Evolutionary conservation across 1,140 invertebrate species (phyloP).

Genomic region (Danaus melanippus): DNA sequence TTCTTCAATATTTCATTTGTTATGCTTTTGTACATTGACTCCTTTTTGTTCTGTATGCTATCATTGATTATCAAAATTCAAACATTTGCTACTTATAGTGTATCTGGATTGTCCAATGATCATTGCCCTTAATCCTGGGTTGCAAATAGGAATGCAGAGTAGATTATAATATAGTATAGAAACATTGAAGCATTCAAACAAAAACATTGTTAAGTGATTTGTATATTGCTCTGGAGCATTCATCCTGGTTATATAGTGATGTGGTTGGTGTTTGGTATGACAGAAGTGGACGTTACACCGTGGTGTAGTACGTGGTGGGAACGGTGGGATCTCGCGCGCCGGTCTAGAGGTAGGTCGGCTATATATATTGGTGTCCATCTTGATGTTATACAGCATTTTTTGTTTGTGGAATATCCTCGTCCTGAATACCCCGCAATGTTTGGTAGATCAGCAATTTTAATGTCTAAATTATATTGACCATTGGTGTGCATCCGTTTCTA

Average conservation of each 20-base stretch:
- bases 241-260: no score
- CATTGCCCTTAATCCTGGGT: slow-evolving; percentile 19
- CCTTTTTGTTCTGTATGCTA: slow-evolving; percentile 29
- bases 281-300: slow-evolving; percentile 86
- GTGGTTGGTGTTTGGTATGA: slow-evolving; percentile 42
- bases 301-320: slow-evolving; percentile 82
- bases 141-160: slow-evolving; percentile 64
- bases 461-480: no score
- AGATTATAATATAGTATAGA: slow-evolving; percentile 18
- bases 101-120: slow-evolving; percentile 68
- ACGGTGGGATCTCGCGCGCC: slow-evolving; percentile 50
- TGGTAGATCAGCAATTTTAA: no score
- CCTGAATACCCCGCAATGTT: neutral
- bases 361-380: neutral
- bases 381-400: slow-evolving; percentile 1
- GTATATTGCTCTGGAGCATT: no score
- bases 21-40: slow-evolving; percentile 22
- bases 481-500: no score
- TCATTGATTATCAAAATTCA: slow-evolving; percentile 23
- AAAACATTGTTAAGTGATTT: neutral
- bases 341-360: slow-evolving; percentile 7
- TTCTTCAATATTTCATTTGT: slow-evolving; percentile 7
- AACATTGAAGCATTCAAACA: slow-evolving; percentile 12
- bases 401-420: neutral
- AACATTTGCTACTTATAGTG: slow-evolving; percentile 32